Evolutionary conservation across 1,140 invertebrate species (phyloP).

Genomic region (Temnothorax nylanderi): DNA sequence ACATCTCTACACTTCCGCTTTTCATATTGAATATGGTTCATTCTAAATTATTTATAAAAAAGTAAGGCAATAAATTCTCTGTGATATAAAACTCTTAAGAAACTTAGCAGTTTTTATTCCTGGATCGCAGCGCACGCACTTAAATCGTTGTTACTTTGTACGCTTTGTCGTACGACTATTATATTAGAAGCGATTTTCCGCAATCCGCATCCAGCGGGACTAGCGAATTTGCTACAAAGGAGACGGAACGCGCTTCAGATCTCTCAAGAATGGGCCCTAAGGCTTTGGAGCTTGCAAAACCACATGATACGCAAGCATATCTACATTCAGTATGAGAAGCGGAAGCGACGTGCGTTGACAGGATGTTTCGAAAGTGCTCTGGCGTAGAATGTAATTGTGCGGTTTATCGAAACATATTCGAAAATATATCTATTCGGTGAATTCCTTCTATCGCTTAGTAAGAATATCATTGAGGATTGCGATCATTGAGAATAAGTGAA

Average conservation of each 20-base stretch:
- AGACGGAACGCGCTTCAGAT: slow-evolving; percentile 12
- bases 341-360: slow-evolving; percentile 33
- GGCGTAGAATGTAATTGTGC: slow-evolving; percentile 13
- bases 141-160: slow-evolving; percentile 8
- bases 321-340: slow-evolving; percentile 14
- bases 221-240: slow-evolving; percentile 14
- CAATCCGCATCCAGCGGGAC: not conserved
- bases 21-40: not conserved
- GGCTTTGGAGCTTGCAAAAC: slow-evolving; percentile 9
- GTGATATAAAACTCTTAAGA: not conserved
- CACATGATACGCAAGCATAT: not conserved
- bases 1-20: not conserved
- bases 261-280: slow-evolving; percentile 1
- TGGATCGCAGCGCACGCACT: not conserved
- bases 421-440: not conserved
- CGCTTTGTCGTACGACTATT: not conserved
- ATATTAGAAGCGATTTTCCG: slow-evolving; percentile 32
- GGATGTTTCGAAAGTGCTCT: slow-evolving; percentile 19
- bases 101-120: not conserved
- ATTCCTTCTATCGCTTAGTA: not conserved
- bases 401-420: slow-evolving; percentile 16
- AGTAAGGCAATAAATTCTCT: not conserved
- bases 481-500: too few species aligned
- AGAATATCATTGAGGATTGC: not conserved
- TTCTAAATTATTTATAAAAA: not conserved